Evolutionary conservation across 2,113 vertebrate species (phyloP), one percentile per base, ranked within the genome.

Genomic region (Phoenicopterus ruber): DNA sequence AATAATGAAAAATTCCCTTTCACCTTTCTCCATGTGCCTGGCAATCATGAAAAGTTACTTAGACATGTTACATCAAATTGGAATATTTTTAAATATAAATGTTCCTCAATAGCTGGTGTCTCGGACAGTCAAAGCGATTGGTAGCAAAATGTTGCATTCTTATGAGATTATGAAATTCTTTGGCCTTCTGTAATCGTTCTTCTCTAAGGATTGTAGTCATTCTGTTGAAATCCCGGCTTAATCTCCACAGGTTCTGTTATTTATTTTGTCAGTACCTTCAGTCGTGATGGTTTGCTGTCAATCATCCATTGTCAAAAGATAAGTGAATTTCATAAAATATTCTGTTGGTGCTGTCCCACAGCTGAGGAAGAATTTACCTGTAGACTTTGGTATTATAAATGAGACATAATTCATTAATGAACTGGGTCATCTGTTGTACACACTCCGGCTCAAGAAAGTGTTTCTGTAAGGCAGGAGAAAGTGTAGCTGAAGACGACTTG

Each of bases 261-360:
- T 89, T 94, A 79, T 95, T 92, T 92, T 88, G 91, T 84, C 86
- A 94, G 65, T 70, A 57, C 25, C 47, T 82, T 94, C 73, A 71
- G 52, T 58, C 1, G 0, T 77, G 84, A 89, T 76, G 61, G 70
- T 32, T 94, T 47, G n/a, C 67, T 87, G 91, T 78, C 95, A 77
- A 31, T 94, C 85, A 91, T 11, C 40, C 55, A 8, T 21, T 83
- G 74, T 80, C 82, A 93, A 90, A 95, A 86, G 84, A 91, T 15
- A 89, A 87, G 46, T 22, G 62, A 59, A 77, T 94, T 87, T 46
- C 58, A 31, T 94, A 21, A 85, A 26, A 26, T 70, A 58, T 54
- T 93, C 84, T 55, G 8, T 44, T 77, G 91, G 71, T 91, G 58
- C 83, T 61, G 72, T 63, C 77, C 88, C 69, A 59, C 59, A 74